These are phyloP conservation scores for Drosophila mettleri DNA, from an alignment of 2,888 invertebrate species.

Conservation along the genomic window DNA sequence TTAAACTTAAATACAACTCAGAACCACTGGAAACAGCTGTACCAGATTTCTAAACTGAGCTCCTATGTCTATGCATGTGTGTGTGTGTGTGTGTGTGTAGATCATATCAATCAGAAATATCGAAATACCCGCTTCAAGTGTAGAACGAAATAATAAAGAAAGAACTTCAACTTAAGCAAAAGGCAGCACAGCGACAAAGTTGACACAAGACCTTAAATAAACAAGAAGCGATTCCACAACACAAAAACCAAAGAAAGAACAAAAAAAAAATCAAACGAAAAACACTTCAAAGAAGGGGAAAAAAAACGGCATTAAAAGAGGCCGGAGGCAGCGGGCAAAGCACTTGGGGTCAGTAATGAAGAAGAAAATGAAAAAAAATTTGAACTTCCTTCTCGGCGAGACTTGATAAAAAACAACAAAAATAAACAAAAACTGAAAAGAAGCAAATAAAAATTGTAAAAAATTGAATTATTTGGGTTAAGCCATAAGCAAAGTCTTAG, in stretches of 20 bases:
- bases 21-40: accelerated
- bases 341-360: conserved; percentile 31
- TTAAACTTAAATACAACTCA: neutral
- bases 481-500: conserved; percentile 34
- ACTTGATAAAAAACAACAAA: conserved; percentile 23
- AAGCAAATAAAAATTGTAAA: conserved; percentile 29
- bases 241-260: conserved; percentile 20
- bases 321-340: conserved; percentile 20
- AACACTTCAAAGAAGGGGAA: conserved; percentile 39
- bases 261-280: conserved; percentile 34
- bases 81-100: no score
- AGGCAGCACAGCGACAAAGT: conserved; percentile 54
- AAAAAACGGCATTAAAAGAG: conserved; percentile 14
- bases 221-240: conserved; percentile 65
- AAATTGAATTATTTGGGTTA: conserved; percentile 66
- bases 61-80: no score
- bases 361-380: conserved; percentile 44
- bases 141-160: neutral
- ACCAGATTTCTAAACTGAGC: neutral
- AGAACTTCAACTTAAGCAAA: neutral
- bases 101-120: neutral
- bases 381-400: conserved; percentile 65
- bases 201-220: conserved; percentile 79
- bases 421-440: conserved; percentile 18
- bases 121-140: conserved; percentile 1